phyloP scores from a whole-genome alignment of 2,113 vertebrate species.

The Epinephelus fuscoguttatus region DNA sequence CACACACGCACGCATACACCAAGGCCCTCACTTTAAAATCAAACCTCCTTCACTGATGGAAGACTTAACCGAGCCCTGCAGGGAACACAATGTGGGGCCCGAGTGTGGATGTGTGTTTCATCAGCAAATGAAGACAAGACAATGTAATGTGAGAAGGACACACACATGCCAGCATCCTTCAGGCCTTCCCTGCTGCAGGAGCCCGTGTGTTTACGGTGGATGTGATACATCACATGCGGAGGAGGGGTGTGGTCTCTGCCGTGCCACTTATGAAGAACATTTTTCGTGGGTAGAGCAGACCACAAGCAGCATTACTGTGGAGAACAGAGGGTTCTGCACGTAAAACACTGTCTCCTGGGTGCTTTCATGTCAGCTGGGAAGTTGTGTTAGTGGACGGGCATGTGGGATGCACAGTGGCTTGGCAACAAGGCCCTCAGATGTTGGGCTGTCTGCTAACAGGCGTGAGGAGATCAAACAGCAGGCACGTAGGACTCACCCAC shows the following conservation, averaged over 20 bases:
- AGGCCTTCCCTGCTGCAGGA: neutral
- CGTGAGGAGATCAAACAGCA: conserved; percentile 46
- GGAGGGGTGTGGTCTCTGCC: conserved; percentile 22
- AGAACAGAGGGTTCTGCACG: conserved; percentile 11
- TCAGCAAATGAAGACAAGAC: neutral
- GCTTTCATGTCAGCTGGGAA: conserved; percentile 33
- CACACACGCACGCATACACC: neutral
- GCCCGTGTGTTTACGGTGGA: neutral
- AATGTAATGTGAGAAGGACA: conserved; percentile 2
- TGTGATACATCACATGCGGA: conserved; percentile 32
- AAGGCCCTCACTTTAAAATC: neutral
- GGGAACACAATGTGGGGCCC: no score
- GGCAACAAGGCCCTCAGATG: conserved; percentile 35
- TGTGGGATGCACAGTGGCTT: conserved; percentile 43
- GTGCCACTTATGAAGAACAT: conserved; percentile 18
- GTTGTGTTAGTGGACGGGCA: conserved; percentile 19
- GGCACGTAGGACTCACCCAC: conserved; percentile 13
- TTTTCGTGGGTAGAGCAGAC: conserved; percentile 8
- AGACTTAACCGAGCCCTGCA: no score
- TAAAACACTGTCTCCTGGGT: conserved; percentile 24
- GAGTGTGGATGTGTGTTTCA: no score
- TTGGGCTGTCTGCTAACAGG: conserved; percentile 27
- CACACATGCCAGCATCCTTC: neutral
- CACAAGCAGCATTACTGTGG: conserved; percentile 13
- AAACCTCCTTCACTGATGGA: no score